Evolutionary conservation across 2,113 vertebrate species (phyloP).

Genomic region (Mustela nigripes): DNA sequence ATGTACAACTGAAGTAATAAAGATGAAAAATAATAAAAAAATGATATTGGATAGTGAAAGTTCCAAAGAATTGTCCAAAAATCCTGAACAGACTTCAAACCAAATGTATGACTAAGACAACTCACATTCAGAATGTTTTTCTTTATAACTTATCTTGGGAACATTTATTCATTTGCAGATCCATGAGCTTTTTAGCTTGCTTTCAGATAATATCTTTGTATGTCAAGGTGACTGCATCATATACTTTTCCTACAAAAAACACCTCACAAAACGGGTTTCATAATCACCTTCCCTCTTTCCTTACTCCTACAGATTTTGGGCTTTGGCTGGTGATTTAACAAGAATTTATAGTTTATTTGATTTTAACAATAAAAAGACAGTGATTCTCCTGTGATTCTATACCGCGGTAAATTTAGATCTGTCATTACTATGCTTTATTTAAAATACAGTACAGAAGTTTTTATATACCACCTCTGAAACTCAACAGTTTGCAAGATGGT

Average conservation of each 20-base stretch:
- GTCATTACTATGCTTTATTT: neutral
- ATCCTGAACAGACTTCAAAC: constrained; percentile 14
- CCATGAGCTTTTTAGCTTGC: constrained; percentile 31
- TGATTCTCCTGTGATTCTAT: constrained; percentile 31
- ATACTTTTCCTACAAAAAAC: constrained; percentile 52
- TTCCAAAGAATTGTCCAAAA: constrained; percentile 10
- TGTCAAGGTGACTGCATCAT: neutral
- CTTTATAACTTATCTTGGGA: constrained; percentile 47
- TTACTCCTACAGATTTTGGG: constrained; percentile 38
- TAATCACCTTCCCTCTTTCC: constrained; percentile 32
- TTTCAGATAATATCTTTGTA: constrained; percentile 60
- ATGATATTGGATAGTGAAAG: neutral
- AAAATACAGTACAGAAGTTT: constrained; percentile 16
- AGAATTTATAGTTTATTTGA: constrained; percentile 49
- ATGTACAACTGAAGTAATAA: neutral
- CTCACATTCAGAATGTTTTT: constrained; percentile 56
- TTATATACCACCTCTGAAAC: neutral
- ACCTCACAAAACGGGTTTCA: constrained; percentile 49
- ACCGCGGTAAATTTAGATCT: constrained; percentile 28
- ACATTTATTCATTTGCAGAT: constrained; percentile 54
- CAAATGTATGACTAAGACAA: neutral
- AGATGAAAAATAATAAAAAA: neutral
- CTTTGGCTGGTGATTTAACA: constrained; percentile 46
- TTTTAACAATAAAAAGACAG: constrained; percentile 35
- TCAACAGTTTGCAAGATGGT: neutral